A percentile compares a stretch with the other conserved stretches of the same genome.
phyloP scores from a whole-genome alignment of 2,888 invertebrate species.

The Cenopis cana region DNA sequence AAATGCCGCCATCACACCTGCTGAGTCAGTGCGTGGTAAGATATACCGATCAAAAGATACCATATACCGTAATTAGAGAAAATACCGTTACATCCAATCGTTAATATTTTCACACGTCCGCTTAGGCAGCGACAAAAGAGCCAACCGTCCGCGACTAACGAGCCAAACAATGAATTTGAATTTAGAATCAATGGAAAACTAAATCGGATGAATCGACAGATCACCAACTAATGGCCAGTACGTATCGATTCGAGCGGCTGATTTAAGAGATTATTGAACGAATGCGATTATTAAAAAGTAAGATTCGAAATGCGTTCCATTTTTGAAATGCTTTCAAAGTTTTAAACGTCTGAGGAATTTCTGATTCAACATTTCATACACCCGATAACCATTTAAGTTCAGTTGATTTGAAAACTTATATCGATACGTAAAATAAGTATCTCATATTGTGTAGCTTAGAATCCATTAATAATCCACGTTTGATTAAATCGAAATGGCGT shows the following conservation, averaged over 20 bases:
- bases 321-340: slow-evolving; percentile 31
- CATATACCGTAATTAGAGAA: slow-evolving; percentile 44
- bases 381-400: slow-evolving; percentile 54
- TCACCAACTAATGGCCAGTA: slow-evolving; percentile 61
- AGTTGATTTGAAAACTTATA: slow-evolving; percentile 54
- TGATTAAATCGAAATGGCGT: slow-evolving; percentile 67
- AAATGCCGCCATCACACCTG: slow-evolving; percentile 13
- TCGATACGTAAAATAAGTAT: slow-evolving; percentile 52
- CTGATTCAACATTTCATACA: slow-evolving; percentile 36
- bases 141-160: slow-evolving; percentile 61
- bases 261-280: slow-evolving; percentile 69
- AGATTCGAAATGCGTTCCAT: slow-evolving; percentile 50
- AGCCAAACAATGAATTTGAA: slow-evolving; percentile 70
- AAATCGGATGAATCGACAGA: slow-evolving; percentile 77
- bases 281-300: slow-evolving; percentile 61
- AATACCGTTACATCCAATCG: slow-evolving; percentile 41
- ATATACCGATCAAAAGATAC: slow-evolving; percentile 41
- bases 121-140: slow-evolving; percentile 67
- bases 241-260: slow-evolving; percentile 56
- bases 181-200: slow-evolving; percentile 74
- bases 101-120: slow-evolving; percentile 69
- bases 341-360: slow-evolving; percentile 10
- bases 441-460: slow-evolving; percentile 48
- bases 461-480: slow-evolving; percentile 68
- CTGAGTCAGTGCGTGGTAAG: slow-evolving; percentile 10